A percentile compares a stretch with the other conserved stretches of the same genome.
Evolutionary conservation across 37 sponge, comb jelly and placozoan species (phyloP).

Genomic region (Axinella damicornis): DNA sequence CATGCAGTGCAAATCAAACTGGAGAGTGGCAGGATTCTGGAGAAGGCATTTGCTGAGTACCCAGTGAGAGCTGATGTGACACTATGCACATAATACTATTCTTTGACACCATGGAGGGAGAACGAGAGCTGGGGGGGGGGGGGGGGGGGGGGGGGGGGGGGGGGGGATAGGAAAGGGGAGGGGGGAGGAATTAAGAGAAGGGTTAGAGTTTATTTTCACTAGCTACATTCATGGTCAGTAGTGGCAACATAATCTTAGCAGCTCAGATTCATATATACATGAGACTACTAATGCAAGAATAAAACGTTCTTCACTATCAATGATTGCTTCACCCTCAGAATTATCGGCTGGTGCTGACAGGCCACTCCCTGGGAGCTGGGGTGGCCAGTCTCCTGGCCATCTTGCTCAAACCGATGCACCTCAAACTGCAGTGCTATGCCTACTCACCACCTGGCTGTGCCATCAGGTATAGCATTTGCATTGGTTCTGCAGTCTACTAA

Average conservation of each 20-base stretch:
- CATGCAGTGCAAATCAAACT: slow-evolving; percentile 70
- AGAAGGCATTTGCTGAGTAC: slow-evolving; percentile 43
- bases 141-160: no score
- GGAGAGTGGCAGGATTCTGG: slow-evolving; percentile 48
- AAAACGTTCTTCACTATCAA: no score
- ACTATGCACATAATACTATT: background rate
- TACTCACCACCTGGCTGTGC: slow-evolving; percentile 67
- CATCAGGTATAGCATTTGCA: slow-evolving; percentile 3
- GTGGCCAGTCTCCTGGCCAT: slow-evolving; percentile 69
- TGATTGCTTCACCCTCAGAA: slow-evolving; percentile 12
- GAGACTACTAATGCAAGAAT: no score
- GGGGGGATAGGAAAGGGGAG: no score
- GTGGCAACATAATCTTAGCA: no score
- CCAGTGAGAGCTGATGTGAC: slow-evolving; percentile 35
- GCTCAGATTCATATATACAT: no score
- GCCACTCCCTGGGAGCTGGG: slow-evolving; percentile 79
- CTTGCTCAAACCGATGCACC: slow-evolving; percentile 48
- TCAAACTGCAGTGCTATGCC: slow-evolving; percentile 77
- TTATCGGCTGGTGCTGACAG: slow-evolving; percentile 64
- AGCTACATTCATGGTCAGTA: no score
- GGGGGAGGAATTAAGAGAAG: no score
- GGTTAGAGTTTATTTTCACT: no score
- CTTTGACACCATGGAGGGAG: background rate
- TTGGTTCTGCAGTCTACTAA: no score
- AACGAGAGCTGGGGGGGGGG: no score